Conservation (phyloP, 2,797 vertebrate genomes). For the Ctenosaura bakeri region DNA sequence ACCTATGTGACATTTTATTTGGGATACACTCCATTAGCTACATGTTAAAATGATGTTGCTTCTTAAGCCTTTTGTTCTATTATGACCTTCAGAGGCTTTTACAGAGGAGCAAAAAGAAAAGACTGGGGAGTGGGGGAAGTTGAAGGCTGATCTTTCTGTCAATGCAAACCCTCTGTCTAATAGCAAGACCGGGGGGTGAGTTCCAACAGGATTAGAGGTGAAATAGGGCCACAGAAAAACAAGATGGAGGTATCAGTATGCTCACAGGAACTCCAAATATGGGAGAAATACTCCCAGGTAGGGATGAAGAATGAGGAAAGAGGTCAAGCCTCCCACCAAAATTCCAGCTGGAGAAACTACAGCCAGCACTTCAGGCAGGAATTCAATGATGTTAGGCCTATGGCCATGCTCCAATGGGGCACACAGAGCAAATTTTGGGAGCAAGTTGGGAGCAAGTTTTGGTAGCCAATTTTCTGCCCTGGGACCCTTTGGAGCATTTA, state of each 20-base stretch:
- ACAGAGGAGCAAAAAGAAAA: slow-evolving; percentile 3
- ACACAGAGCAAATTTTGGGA: too few species aligned
- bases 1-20: slow-evolving; percentile 30
- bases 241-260: not conserved
- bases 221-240: not conserved
- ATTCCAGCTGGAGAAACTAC: not conserved
- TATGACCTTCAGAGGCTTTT: slow-evolving; percentile 42
- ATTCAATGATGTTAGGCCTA: not conserved
- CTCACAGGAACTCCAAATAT: not conserved
- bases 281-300: not conserved
- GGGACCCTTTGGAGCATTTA: too few species aligned
- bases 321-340: too few species aligned
- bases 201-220: slow-evolving; percentile 1
- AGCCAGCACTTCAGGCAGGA: not conserved
- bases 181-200: not conserved
- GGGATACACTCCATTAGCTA: slow-evolving; percentile 30
- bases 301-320: too few species aligned
- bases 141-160: not conserved
- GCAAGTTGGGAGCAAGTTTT: not conserved
- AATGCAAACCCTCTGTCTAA: slow-evolving; percentile 2
- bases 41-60: slow-evolving; percentile 15
- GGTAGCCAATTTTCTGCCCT: too few species aligned
- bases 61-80: slow-evolving; percentile 39
- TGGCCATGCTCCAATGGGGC: not conserved
- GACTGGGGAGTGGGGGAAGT: not conserved